Evolutionary conservation across 2,797 vertebrate species (phyloP).

Genomic region (Hypotaenidia okinawae): DNA sequence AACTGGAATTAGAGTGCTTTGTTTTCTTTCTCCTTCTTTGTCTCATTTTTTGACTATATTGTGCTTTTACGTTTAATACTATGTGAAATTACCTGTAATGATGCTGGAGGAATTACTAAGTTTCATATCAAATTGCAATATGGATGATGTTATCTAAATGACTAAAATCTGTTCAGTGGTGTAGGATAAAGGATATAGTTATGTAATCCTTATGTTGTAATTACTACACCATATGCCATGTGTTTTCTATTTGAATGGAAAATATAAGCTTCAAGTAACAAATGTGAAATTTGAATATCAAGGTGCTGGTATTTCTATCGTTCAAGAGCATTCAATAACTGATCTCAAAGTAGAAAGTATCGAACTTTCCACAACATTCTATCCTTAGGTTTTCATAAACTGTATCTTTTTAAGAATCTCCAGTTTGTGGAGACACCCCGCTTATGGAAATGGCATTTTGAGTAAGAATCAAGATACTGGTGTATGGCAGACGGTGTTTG

Average conservation of each 20-base stretch:
- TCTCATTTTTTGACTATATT: slow-evolving; percentile 28
- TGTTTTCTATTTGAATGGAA: not conserved
- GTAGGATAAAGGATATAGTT: not conserved
- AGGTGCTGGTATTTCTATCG: not conserved
- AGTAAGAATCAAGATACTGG: not conserved
- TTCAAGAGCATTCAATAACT: not conserved
- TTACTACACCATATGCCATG: not conserved
- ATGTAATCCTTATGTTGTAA: not conserved
- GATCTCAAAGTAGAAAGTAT: not conserved
- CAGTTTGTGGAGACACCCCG: not conserved
- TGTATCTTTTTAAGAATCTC: not conserved
- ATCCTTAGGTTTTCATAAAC: not conserved
- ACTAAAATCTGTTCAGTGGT: not conserved
- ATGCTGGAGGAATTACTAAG: slow-evolving; percentile 21
- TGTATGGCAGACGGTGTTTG: not conserved
- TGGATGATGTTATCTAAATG: slow-evolving; percentile 1
- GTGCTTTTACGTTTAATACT: not conserved
- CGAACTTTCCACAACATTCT: not conserved
- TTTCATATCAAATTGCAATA: slow-evolving; percentile 4
- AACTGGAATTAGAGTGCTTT: slow-evolving; percentile 14
- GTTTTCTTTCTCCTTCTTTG: slow-evolving; percentile 6
- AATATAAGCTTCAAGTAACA: not conserved
- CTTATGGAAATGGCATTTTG: not conserved
- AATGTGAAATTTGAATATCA: not conserved
- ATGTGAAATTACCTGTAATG: slow-evolving; percentile 39